Conservation (phyloP, 2,888 invertebrate species). For the Trichogramma dendrolimi region DNA sequence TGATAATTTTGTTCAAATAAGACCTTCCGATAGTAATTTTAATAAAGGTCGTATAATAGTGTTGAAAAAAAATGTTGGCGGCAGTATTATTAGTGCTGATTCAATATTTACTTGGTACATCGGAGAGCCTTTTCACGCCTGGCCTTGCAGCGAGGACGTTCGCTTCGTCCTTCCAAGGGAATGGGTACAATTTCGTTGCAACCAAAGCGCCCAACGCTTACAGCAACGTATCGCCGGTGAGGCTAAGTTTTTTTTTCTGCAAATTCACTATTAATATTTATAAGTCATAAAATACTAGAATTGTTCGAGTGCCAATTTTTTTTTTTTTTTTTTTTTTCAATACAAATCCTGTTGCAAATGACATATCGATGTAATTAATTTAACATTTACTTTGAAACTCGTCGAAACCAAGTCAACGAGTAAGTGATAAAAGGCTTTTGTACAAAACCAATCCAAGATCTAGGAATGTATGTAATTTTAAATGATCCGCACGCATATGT, state of each 20-base stretch:
- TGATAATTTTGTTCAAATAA: no score
- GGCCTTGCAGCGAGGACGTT: not conserved
- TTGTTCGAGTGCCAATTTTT: not conserved
- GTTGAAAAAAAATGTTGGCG: not conserved
- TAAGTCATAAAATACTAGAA: not conserved
- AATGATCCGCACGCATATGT: no score
- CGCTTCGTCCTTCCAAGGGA: not conserved
- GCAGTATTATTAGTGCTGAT: conserved; percentile 7
- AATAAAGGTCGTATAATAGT: no score
- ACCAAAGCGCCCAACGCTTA: not conserved
- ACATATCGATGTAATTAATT: no score
- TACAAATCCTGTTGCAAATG: no score
- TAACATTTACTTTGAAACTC: no score
- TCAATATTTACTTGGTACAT: conserved; percentile 4
- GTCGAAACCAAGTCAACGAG: not conserved
- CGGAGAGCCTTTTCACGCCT: not conserved
- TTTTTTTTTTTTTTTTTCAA: no score
- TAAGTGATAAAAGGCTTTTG: not conserved
- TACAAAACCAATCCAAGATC: not conserved
- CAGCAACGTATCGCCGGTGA: not conserved
- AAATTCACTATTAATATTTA: not conserved
- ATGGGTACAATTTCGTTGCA: not conserved
- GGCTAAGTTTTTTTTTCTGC: not conserved
- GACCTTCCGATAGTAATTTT: no score
- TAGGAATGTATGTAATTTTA: no score